These are phyloP conservation scores for Epinephelus fuscoguttatus DNA, from an alignment of 2,113 vertebrate species.

Conservation along the genomic window DNA sequence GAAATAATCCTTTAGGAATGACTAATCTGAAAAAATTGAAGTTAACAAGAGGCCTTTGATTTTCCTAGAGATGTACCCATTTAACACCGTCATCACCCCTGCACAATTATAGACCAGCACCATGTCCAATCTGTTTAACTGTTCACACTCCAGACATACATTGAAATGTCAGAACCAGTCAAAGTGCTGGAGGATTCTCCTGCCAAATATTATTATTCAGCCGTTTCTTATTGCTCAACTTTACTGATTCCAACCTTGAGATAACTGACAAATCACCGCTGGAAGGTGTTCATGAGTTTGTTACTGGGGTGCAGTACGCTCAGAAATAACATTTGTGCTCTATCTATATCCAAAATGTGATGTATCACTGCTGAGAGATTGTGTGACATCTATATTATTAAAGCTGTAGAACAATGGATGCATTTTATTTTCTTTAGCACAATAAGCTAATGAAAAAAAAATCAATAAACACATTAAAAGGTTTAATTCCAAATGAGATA, in stretches of 20 bases:
- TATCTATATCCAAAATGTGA: slow-evolving; percentile 41
- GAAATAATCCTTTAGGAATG: slow-evolving; percentile 64
- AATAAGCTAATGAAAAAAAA: slow-evolving; percentile 4
- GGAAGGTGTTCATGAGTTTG: slow-evolving; percentile 12
- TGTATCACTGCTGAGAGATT: slow-evolving; percentile 2
- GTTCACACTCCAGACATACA: slow-evolving; percentile 28
- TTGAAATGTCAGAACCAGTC: slow-evolving; percentile 44
- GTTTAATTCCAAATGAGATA: slow-evolving; percentile 26
- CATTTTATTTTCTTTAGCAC: slow-evolving; percentile 20
- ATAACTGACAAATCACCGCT: not conserved
- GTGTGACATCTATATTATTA: slow-evolving; percentile 35
- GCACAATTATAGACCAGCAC: slow-evolving; percentile 8
- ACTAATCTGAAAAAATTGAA: slow-evolving; percentile 38
- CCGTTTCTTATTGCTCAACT: slow-evolving; percentile 21
- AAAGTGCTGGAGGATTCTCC: slow-evolving; percentile 8
- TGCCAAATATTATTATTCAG: not conserved
- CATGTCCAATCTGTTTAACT: slow-evolving; percentile 32
- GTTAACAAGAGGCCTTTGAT: slow-evolving; percentile 44
- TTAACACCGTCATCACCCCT: slow-evolving; percentile 33
- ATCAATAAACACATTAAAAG: not conserved
- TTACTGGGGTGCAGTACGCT: not conserved
- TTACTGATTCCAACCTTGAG: not conserved
- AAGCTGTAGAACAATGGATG: slow-evolving; percentile 24
- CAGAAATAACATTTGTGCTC: slow-evolving; percentile 36
- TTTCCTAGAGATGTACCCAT: slow-evolving; percentile 39